Conservation (phyloP, 2,113 vertebrate genomes). For the Passer domesticus region DNA sequence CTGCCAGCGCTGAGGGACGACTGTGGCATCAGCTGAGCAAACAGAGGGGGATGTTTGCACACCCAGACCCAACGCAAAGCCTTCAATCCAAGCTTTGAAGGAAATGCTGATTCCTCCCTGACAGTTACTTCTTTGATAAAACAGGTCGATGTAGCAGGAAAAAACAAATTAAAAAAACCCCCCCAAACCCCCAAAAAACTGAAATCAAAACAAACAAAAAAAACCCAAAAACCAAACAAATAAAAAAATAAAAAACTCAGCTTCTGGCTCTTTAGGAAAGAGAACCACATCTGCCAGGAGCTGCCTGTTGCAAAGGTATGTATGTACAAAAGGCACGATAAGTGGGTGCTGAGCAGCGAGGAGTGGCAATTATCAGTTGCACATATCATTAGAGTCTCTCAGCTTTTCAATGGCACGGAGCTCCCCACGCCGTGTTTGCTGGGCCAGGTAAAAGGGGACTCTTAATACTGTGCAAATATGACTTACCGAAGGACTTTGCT, state of each 20-base stretch:
- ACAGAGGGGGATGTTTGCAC: constrained; percentile 21
- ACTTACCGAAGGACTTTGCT: constrained; percentile 67
- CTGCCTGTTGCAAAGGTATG: constrained; percentile 38
- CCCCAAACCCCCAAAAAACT: too few relatives aligned
- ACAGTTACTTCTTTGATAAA: not conserved
- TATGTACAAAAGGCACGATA: constrained; percentile 39
- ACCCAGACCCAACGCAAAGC: not conserved
- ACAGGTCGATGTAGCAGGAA: not conserved
- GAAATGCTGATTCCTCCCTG: not conserved
- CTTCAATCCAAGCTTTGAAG: not conserved
- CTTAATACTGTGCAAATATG: constrained; percentile 70
- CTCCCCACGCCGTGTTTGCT: constrained; percentile 60
- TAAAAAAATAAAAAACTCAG: not conserved
- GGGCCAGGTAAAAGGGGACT: constrained; percentile 50
- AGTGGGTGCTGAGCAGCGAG: constrained; percentile 15
- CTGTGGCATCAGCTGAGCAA: constrained; percentile 61
- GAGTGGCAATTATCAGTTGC: constrained; percentile 32
- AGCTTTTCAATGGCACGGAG: constrained; percentile 16
- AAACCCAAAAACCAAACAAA: not conserved
- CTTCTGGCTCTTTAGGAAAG: not conserved
- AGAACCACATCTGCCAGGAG: not conserved
- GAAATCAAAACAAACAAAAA: too few relatives aligned
- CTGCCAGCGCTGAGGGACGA: not conserved
- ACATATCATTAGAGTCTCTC: constrained; percentile 3
- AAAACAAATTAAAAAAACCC: too few relatives aligned